phyloP scores from a whole-genome alignment of 1,140 invertebrate genomes.

The Wiebesia pumilae region DNA sequence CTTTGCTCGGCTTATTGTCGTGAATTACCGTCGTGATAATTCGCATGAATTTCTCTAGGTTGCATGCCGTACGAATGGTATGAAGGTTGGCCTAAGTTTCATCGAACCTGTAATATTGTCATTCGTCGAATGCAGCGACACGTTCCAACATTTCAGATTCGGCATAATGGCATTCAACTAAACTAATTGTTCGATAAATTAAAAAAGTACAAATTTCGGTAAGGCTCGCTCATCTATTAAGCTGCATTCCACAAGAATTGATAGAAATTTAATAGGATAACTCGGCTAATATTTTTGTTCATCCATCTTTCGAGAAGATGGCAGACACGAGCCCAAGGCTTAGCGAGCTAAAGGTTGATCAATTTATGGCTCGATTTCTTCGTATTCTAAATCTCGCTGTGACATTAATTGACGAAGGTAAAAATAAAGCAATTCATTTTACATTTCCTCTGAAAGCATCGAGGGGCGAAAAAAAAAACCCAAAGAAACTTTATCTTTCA shows the following conservation, averaged over 20 bases:
- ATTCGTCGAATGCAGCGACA: background rate
- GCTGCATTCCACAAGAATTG: background rate
- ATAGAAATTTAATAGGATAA: background rate
- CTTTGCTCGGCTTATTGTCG: background rate
- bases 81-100: background rate
- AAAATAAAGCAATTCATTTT: conserved; percentile 18
- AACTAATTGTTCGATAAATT: background rate
- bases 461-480: too few species aligned
- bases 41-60: background rate
- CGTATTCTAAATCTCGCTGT: conserved; percentile 22
- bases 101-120: conserved; percentile 21
- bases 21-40: background rate
- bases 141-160: background rate
- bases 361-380: conserved; percentile 16
- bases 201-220: background rate
- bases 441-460: background rate
- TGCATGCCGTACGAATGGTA: background rate
- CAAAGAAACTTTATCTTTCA: too few species aligned
- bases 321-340: conserved; percentile 7
- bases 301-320: background rate
- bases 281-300: background rate
- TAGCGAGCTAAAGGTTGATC: background rate
- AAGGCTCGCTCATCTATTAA: background rate
- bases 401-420: background rate
- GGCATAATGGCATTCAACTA: conserved; percentile 13